phyloP scores from a whole-genome alignment of 2,888 invertebrate genomes.

The Falcaria lacertinaria region DNA sequence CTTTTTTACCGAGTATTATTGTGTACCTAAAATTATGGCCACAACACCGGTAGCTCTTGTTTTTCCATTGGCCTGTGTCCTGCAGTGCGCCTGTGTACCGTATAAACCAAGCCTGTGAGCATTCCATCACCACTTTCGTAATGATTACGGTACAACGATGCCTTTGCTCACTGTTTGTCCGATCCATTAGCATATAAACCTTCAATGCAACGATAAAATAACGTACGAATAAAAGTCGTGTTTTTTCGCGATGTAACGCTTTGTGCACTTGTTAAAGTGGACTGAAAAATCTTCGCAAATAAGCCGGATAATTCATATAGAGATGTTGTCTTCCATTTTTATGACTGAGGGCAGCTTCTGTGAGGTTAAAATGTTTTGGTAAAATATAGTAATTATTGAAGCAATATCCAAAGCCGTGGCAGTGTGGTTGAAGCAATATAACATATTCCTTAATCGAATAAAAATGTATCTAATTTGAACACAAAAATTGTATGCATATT shows the following conservation, averaged over 20 bases:
- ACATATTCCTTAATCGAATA: too few species aligned
- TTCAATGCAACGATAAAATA: background rate
- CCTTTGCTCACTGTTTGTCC: conserved; percentile 4
- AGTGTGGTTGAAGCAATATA: too few species aligned
- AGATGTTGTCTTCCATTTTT: too few species aligned
- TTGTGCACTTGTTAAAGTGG: background rate
- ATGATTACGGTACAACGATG: conserved; percentile 14
- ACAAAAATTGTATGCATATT: too few species aligned
- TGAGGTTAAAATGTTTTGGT: too few species aligned
- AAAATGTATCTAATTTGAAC: too few species aligned
- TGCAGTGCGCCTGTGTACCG: conserved; percentile 48
- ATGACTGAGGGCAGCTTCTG: too few species aligned
- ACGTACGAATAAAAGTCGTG: background rate
- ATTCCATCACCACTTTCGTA: conserved; percentile 15
- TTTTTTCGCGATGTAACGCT: background rate
- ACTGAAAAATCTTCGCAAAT: too few species aligned
- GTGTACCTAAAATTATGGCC: conserved; percentile 20
- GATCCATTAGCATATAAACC: background rate
- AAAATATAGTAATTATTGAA: too few species aligned
- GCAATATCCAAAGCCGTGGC: too few species aligned
- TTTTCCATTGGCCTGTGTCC: conserved; percentile 57
- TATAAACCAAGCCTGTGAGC: conserved; percentile 35
- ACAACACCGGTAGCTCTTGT: conserved; percentile 49
- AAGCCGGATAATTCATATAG: too few species aligned
- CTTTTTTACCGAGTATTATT: background rate